phyloP scores from a whole-genome alignment of 2,797 vertebrate species.

The Micrastur ruficollis region DNA sequence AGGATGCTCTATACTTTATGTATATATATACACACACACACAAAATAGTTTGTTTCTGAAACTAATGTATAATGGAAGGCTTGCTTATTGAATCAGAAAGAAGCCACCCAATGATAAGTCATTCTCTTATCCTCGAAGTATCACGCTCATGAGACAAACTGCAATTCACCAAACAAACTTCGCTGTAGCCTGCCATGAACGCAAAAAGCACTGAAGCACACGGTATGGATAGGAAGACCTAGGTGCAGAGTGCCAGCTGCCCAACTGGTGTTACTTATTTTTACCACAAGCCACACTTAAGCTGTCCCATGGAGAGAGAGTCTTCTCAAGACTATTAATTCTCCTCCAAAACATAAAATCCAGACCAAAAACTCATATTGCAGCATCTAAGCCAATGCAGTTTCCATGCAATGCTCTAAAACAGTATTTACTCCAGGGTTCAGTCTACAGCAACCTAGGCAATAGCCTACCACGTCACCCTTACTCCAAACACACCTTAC shows the following conservation, averaged over 20 bases:
- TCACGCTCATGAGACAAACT: neutral
- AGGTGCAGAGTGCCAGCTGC: neutral
- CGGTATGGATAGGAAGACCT: neutral
- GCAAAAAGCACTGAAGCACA: neutral
- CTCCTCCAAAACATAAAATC: neutral
- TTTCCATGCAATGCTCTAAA: neutral
- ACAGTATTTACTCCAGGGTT: neutral
- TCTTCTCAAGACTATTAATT: neutral
- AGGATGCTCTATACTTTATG: neutral
- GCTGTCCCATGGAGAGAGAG: neutral
- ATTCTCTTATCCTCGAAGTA: neutral
- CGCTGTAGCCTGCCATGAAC: neutral
- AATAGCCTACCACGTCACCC: neutral
- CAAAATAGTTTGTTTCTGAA: neutral
- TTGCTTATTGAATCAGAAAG: neutral
- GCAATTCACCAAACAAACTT: neutral
- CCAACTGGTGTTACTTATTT: neutral
- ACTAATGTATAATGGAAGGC: neutral
- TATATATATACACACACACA: accelerated
- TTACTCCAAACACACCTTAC: neutral
- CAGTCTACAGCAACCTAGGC: accelerated
- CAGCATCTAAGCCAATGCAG: neutral
- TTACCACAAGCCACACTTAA: neutral
- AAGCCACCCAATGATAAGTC: neutral
- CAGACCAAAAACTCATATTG: neutral